Percentiles rank a stretch among this genome's conserved stretches.
phyloP scores from a whole-genome alignment of 1,140 invertebrate species.

The Wiebesia pumilae region DNA sequence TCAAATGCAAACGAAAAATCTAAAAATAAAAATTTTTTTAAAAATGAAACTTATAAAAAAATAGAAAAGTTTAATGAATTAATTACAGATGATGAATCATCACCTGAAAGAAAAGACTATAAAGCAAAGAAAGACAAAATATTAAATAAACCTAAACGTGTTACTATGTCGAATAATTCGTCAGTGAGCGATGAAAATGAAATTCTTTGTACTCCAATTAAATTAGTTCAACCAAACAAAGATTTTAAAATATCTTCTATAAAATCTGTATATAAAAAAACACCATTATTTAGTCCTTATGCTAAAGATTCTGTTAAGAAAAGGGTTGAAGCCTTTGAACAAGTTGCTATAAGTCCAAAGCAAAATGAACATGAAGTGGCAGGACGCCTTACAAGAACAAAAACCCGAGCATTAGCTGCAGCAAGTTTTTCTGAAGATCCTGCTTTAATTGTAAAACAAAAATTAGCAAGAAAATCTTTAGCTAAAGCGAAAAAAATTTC shows the following conservation, averaged over 20 bases:
- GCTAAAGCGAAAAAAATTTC: slow-evolving; percentile 68
- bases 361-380: slow-evolving; percentile 53
- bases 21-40: not conserved
- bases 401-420: slow-evolving; percentile 67
- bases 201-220: slow-evolving; percentile 55
- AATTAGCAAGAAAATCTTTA: slow-evolving; percentile 66
- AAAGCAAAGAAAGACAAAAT: slow-evolving; percentile 39
- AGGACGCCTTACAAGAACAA: slow-evolving; percentile 70
- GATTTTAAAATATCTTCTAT: slow-evolving; percentile 4
- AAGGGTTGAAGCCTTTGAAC: slow-evolving; percentile 79
- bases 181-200: slow-evolving; percentile 62
- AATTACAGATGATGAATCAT: slow-evolving; percentile 72
- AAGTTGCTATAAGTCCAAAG: slow-evolving; percentile 66
- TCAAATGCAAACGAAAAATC: not conserved
- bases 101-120: slow-evolving; percentile 60
- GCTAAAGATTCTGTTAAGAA: slow-evolving; percentile 78
- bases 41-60: not conserved
- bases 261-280: slow-evolving; percentile 60
- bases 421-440: slow-evolving; percentile 9
- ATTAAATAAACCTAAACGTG: slow-evolving; percentile 40
- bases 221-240: slow-evolving; percentile 5
- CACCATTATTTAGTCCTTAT: slow-evolving; percentile 75
- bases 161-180: slow-evolving; percentile 50
- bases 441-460: slow-evolving; percentile 55
- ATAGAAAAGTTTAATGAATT: slow-evolving; percentile 59